Evolutionary conservation across 2,113 vertebrate genomes (phyloP).

Genomic region (Chloropsis cyanopogon): DNA sequence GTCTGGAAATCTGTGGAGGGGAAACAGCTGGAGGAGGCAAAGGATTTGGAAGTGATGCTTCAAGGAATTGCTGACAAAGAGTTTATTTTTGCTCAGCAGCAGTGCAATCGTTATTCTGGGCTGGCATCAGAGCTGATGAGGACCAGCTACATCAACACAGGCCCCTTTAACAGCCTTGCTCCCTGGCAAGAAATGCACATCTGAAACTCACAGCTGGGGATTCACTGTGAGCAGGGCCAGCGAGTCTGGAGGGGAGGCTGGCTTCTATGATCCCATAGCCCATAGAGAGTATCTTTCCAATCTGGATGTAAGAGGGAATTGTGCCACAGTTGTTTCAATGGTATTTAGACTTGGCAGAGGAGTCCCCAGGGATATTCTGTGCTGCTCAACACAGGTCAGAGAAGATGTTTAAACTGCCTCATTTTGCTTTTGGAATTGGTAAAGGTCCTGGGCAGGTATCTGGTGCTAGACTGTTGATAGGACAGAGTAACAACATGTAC

Average conservation of each 20-base stretch:
- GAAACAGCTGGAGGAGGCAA: background rate
- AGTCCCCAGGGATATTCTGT: background rate
- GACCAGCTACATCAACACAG: background rate
- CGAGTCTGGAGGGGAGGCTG: background rate
- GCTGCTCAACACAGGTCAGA: background rate
- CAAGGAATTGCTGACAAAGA: background rate
- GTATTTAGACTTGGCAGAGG: background rate
- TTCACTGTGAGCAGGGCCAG: background rate
- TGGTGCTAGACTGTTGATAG: background rate
- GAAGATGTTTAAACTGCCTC: background rate
- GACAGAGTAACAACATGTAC: background rate
- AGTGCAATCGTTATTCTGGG: background rate
- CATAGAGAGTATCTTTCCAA: rapidly evolving
- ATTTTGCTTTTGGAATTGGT: background rate
- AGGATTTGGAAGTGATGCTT: background rate
- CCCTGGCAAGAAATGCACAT: background rate
- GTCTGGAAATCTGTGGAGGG: background rate
- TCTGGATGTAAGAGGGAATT: background rate
- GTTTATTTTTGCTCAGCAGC: background rate
- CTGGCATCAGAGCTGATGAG: background rate
- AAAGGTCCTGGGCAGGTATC: background rate
- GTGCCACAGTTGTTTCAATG: background rate
- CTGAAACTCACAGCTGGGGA: background rate
- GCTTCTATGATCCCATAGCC: background rate
- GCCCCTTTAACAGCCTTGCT: background rate